phyloP scores from a whole-genome alignment of 92 coral and sea anemone genomes.

The Pocillopora grandis region DNA sequence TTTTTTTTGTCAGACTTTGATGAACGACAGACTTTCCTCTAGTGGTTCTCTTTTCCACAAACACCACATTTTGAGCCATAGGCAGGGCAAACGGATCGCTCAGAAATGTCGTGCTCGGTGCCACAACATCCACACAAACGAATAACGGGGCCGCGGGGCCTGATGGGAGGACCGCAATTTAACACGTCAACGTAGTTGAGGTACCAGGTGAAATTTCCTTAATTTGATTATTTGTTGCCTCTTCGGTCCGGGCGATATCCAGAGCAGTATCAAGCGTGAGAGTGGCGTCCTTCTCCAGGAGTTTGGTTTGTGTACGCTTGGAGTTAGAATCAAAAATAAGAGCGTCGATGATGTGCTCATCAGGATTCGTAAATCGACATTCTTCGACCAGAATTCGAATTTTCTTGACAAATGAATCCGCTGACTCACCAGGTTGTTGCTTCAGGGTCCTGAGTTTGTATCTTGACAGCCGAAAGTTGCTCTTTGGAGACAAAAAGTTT shows the following conservation, averaged over 20 bases:
- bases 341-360: too few relatives aligned
- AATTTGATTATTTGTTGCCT: slow-evolving; percentile 32
- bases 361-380: too few relatives aligned
- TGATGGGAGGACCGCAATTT: slow-evolving; percentile 11
- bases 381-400: too few relatives aligned
- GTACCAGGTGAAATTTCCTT: slow-evolving; percentile 11
- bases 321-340: not conserved
- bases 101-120: slow-evolving; percentile 24
- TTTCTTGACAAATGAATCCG: too few relatives aligned
- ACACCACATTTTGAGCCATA: slow-evolving; percentile 26
- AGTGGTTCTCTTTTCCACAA: slow-evolving; percentile 25
- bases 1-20: too few relatives aligned
- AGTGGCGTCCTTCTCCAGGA: slow-evolving; percentile 28
- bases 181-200: slow-evolving; percentile 18
- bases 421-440: too few relatives aligned
- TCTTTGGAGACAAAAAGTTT: too few relatives aligned
- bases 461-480: too few relatives aligned
- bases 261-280: slow-evolving; percentile 21
- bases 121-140: slow-evolving; percentile 23
- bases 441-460: too few relatives aligned
- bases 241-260: slow-evolving; percentile 34
- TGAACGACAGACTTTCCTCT: too few relatives aligned
- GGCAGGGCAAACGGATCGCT: slow-evolving; percentile 33
- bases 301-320: slow-evolving; percentile 54
- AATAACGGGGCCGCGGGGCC: slow-evolving; percentile 27